Evolutionary conservation across 2,113 vertebrate species (phyloP).

Genomic region (Oncorhynchus kisutch): DNA sequence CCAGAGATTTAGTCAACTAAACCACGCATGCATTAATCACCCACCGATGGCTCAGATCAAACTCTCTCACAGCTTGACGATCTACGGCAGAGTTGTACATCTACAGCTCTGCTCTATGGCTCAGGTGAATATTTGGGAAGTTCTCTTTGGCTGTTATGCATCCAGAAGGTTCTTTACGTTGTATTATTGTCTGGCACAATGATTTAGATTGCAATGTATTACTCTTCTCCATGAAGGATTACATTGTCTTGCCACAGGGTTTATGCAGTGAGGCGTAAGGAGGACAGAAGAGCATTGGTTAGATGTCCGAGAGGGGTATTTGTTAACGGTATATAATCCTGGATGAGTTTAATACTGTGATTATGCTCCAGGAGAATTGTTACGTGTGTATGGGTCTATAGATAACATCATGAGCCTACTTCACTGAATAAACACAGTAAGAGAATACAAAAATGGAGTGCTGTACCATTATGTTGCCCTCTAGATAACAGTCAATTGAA

Average conservation of each 20-base stretch:
- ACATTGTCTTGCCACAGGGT: background rate
- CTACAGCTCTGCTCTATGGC: background rate
- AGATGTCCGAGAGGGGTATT: background rate
- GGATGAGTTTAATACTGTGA: slow-evolving; percentile 2
- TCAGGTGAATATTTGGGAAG: slow-evolving; percentile 38
- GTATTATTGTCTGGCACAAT: slow-evolving; percentile 2
- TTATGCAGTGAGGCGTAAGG: background rate
- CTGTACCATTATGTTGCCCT: too few species aligned
- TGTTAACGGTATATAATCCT: background rate
- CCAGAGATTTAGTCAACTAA: slow-evolving; percentile 64
- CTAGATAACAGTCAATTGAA: background rate
- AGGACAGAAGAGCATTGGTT: background rate
- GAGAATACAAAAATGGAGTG: too few species aligned
- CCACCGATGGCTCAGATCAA: slow-evolving; percentile 54
- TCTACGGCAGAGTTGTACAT: background rate
- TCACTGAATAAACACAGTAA: too few species aligned
- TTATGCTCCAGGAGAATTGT: background rate
- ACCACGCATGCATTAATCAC: slow-evolving; percentile 58
- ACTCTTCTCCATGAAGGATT: slow-evolving; percentile 14
- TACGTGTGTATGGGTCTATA: too few species aligned
- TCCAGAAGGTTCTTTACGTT: slow-evolving; percentile 25
- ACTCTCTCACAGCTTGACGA: slow-evolving; percentile 29
- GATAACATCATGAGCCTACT: too few species aligned
- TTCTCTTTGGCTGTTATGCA: slow-evolving; percentile 50
- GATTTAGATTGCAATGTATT: background rate